A percentile compares a stretch with the other conserved stretches of the same genome.
Evolutionary conservation across 2,888 invertebrate genomes (phyloP).

Genomic region (Parnassius orleans): DNA sequence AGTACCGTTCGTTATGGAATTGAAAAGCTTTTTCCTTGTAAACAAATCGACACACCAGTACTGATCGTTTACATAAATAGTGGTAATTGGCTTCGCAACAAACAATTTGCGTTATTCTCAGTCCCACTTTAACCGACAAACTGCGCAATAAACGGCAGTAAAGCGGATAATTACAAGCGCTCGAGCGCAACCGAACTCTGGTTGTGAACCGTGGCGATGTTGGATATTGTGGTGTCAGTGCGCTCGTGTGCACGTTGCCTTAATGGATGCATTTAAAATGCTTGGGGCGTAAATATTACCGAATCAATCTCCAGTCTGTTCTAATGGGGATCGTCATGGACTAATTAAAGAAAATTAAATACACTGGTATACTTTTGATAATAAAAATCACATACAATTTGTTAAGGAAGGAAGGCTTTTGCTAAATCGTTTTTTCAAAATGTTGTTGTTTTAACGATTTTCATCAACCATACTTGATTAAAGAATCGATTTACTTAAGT

Average conservation of each 20-base stretch:
- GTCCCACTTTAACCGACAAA: slow-evolving; percentile 16
- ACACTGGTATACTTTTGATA: no score
- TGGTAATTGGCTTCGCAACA: slow-evolving; percentile 21
- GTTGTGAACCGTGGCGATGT: slow-evolving; percentile 36
- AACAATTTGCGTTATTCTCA: slow-evolving; percentile 32
- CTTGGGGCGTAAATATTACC: no score
- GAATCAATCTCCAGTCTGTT: no score
- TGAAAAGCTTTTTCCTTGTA: slow-evolving; percentile 1
- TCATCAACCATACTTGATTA: no score
- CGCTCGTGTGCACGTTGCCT: slow-evolving; percentile 47
- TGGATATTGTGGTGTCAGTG: slow-evolving; percentile 43
- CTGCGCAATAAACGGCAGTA: slow-evolving; percentile 30
- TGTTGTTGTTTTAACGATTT: no score
- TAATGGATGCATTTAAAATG: slow-evolving; percentile 25
- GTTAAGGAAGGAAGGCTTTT: no score
- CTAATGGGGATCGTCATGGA: no score
- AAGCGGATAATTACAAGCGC: slow-evolving; percentile 37
- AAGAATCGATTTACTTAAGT: no score
- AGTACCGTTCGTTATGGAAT: no score
- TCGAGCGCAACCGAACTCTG: slow-evolving; percentile 27
- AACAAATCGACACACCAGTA: slow-evolving; percentile 4
- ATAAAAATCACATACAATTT: no score
- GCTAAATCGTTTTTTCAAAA: no score
- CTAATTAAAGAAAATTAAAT: no score
- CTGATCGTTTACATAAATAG: slow-evolving; percentile 2